These are phyloP conservation scores for Panonychus citri DNA, from an alignment of 1,140 invertebrate genomes.

Conservation along the genomic window DNA sequence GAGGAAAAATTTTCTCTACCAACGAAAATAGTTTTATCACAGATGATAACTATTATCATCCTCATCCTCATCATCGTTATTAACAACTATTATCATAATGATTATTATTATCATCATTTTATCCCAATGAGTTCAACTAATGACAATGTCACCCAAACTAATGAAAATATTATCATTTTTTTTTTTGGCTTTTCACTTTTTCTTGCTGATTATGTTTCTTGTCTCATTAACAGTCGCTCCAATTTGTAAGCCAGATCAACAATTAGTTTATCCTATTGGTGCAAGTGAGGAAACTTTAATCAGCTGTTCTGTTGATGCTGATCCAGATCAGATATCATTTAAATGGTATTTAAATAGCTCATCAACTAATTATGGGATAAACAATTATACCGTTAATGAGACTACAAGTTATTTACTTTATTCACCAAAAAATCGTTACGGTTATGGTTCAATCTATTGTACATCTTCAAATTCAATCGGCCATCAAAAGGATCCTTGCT, in stretches of 20 bases:
- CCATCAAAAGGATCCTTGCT: conserved; percentile 16
- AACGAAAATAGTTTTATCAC: no score
- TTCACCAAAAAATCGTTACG: conserved; percentile 14
- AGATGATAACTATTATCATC: no score
- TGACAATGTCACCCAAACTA: no score
- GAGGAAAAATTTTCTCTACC: no score
- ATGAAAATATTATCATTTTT: no score
- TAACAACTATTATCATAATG: no score
- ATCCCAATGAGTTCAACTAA: no score
- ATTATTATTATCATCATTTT: no score
- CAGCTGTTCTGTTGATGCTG: conserved; percentile 58
- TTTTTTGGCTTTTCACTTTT: not conserved
- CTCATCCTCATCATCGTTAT: no score
- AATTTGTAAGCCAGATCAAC: not conserved
- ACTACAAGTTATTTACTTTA: not conserved
- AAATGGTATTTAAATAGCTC: conserved; percentile 23
- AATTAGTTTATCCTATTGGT: conserved; percentile 30
- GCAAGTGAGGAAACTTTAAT: conserved; percentile 60
- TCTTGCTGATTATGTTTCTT: not conserved
- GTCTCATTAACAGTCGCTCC: not conserved
- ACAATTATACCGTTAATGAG: conserved; percentile 6
- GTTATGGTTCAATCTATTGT: conserved; percentile 15
- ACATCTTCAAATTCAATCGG: conserved; percentile 17
- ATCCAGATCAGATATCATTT: conserved; percentile 29
- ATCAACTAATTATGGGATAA: conserved; percentile 39